Evolutionary conservation across 2,888 invertebrate species (phyloP).

Genomic region (Melinaea marsaeus): DNA sequence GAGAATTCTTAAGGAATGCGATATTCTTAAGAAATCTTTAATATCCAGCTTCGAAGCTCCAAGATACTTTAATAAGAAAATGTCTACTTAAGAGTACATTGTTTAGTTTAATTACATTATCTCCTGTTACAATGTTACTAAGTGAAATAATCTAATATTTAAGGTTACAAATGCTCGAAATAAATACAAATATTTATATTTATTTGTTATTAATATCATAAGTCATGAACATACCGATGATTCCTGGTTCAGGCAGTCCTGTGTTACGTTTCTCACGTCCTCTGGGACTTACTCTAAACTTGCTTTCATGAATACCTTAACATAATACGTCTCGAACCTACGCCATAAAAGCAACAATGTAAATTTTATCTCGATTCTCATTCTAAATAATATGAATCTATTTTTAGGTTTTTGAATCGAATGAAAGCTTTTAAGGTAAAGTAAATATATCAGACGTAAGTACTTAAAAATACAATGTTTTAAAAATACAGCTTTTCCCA

Average conservation of each 20-base stretch:
- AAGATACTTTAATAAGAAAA: constrained; percentile 21
- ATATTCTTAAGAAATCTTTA: constrained; percentile 38
- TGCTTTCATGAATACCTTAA: constrained; percentile 73
- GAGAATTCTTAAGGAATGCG: constrained; percentile 37
- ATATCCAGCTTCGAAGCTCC: constrained; percentile 41
- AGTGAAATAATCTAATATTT: background rate
- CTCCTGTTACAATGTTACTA: background rate
- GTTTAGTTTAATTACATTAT: constrained; percentile 3
- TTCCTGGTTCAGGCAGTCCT: constrained; percentile 47
- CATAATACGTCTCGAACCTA: constrained; percentile 58
- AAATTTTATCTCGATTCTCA: constrained; percentile 69
- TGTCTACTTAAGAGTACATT: too few species aligned
- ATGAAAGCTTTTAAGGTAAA: background rate
- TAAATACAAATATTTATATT: constrained; percentile 19
- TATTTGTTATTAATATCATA: constrained; percentile 66
- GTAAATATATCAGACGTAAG: constrained; percentile 14
- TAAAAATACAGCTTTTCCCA: constrained; percentile 14
- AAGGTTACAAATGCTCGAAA: background rate
- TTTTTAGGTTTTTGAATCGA: constrained; percentile 29
- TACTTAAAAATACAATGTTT: constrained; percentile 9
- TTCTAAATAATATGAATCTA: constrained; percentile 52
- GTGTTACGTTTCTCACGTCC: constrained; percentile 45
- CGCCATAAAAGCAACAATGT: constrained; percentile 65
- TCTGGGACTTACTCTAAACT: constrained; percentile 57
- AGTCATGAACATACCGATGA: constrained; percentile 55